Conservation (phyloP, 2,113 vertebrate genomes). For the Zosterops borbonicus region DNA sequence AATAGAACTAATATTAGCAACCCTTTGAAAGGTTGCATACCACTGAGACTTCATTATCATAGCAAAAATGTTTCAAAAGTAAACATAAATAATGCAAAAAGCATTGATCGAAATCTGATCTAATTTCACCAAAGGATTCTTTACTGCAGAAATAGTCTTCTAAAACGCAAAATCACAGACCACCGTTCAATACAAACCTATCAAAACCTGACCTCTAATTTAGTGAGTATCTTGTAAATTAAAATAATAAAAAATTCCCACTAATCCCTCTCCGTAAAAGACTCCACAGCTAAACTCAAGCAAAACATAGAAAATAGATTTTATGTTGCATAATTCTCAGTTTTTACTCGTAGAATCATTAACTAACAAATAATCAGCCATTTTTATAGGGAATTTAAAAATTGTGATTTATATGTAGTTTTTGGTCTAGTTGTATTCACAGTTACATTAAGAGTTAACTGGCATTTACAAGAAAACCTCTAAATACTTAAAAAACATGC, state of each 20-base stretch:
- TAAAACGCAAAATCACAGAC: background rate
- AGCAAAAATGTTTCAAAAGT: background rate
- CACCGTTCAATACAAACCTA: background rate
- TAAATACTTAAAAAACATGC: background rate
- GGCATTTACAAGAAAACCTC: background rate
- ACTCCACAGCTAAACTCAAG: background rate
- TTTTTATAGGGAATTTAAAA: background rate
- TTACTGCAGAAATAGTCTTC: background rate
- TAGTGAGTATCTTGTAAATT: background rate
- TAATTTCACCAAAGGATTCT: background rate
- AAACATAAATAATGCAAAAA: background rate
- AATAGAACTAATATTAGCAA: background rate
- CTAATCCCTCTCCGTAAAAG: fast-evolving
- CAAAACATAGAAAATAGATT: background rate
- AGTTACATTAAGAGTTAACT: background rate
- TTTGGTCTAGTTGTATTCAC: background rate
- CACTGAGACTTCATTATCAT: background rate
- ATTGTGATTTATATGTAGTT: background rate
- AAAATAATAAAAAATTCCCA: background rate
- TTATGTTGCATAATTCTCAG: background rate
- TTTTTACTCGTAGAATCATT: background rate
- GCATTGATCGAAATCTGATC: background rate
- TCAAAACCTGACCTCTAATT: background rate
- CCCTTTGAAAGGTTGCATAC: background rate
- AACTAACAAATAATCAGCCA: background rate